These are phyloP conservation scores for Sebastes iracundus DNA, from an alignment of 2,797 vertebrate genomes.

Conservation along the genomic window DNA sequence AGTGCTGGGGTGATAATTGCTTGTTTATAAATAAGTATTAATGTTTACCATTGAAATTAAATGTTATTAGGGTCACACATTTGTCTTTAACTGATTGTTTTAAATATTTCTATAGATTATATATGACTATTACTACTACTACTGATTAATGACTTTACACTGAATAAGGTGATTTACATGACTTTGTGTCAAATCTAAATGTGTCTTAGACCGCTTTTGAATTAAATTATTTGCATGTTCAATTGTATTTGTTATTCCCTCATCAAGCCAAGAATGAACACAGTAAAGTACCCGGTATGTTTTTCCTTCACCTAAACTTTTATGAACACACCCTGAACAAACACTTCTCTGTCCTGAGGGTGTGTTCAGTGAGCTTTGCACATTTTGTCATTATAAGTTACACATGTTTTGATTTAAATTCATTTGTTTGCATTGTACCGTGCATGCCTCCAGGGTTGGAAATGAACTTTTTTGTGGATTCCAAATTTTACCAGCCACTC, in stretches of 20 bases:
- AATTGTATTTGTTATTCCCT: not conserved
- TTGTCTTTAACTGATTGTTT: not conserved
- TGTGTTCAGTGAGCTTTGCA: fast-evolving
- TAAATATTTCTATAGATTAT: not conserved
- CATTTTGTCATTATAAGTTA: not conserved
- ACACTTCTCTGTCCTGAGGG: not conserved
- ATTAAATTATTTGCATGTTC: not conserved
- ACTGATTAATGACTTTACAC: not conserved
- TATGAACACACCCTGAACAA: not conserved
- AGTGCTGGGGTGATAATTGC: too few species aligned
- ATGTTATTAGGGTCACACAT: not conserved
- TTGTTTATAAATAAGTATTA: not conserved
- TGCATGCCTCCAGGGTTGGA: too few species aligned
- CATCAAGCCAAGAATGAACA: not conserved
- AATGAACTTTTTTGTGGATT: too few species aligned
- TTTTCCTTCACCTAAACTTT: not conserved
- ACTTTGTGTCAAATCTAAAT: not conserved
- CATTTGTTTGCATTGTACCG: not conserved
- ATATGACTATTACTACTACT: not conserved
- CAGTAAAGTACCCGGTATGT: too few species aligned
- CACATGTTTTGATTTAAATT: not conserved
- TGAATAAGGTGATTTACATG: not conserved
- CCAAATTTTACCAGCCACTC: too few species aligned
- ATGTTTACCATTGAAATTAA: not conserved
- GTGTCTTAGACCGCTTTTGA: not conserved